Evolutionary conservation across 2,113 vertebrate genomes (phyloP).

Genomic region (Hydrolagus affinis): DNA sequence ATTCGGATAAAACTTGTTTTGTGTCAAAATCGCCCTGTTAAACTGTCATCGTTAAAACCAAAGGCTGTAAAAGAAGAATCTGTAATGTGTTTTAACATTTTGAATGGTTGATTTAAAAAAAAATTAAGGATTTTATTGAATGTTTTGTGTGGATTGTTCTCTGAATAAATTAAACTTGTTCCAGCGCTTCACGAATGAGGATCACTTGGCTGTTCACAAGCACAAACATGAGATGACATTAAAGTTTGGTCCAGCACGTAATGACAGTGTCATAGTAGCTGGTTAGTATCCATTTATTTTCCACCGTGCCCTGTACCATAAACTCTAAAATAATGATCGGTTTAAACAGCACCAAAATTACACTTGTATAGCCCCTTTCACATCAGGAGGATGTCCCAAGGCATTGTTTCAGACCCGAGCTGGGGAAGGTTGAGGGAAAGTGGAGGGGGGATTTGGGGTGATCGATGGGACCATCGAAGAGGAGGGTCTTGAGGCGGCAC

Average conservation of each 20-base stretch:
- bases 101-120: background rate
- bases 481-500: no score
- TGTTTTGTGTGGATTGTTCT: background rate
- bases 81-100: background rate
- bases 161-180: constrained; percentile 33
- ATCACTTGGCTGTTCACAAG: constrained; percentile 99
- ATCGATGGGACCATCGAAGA: no score
- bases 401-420: no score
- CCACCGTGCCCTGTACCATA: constrained; percentile 37
- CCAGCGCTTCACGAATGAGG: constrained; percentile 99
- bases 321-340: background rate
- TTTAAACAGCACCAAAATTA: no score
- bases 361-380: no score
- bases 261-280: constrained; percentile 94
- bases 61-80: background rate
- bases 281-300: constrained; percentile 66
- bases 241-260: constrained; percentile 97
- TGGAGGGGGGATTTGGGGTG: no score
- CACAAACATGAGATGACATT: constrained; percentile 99
- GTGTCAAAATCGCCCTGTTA: background rate
- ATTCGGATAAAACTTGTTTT: background rate
- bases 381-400: no score
- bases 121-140: background rate
- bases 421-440: no score
- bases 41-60: background rate